Percentiles rank a stretch among this genome's conserved stretches.
Evolutionary conservation across 2,888 invertebrate species (phyloP).

Genomic region (Altica lythri): DNA sequence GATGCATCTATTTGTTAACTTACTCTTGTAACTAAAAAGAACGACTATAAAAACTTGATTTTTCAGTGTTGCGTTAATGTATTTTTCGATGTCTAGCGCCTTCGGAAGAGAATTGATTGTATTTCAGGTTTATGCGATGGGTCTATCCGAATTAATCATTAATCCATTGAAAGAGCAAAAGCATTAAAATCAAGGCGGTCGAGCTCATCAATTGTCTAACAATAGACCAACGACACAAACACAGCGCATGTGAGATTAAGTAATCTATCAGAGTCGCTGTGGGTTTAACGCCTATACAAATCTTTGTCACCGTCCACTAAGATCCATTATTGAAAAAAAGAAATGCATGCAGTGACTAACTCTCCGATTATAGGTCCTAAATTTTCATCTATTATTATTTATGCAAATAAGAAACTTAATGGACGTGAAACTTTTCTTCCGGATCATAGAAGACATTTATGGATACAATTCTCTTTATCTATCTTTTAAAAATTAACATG

Average conservation of each 20-base stretch:
- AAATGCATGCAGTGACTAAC: slow-evolving; percentile 12
- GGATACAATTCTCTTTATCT: too few species aligned
- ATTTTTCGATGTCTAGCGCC: slow-evolving; percentile 30
- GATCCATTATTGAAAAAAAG: slow-evolving; percentile 35
- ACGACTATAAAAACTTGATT: too few species aligned
- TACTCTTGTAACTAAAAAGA: too few species aligned
- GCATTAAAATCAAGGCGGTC: slow-evolving; percentile 50
- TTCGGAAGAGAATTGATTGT: slow-evolving; percentile 38
- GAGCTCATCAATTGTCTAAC: slow-evolving; percentile 51
- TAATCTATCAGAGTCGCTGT: slow-evolving; percentile 39
- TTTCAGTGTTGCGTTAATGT: too few species aligned
- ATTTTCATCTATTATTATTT: not conserved
- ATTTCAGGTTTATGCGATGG: slow-evolving; percentile 15
- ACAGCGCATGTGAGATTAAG: slow-evolving; percentile 46
- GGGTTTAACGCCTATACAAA: slow-evolving; percentile 41
- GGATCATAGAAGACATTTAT: too few species aligned
- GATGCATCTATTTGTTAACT: too few species aligned
- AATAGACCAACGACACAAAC: slow-evolving; percentile 48
- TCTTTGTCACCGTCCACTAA: slow-evolving; percentile 40
- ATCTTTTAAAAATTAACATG: too few species aligned
- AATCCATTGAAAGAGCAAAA: slow-evolving; percentile 47
- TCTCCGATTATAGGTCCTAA: not conserved
- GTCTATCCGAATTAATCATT: slow-evolving; percentile 44
- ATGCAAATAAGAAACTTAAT: not conserved
- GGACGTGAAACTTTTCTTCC: too few species aligned